A percentile compares a stretch with the other conserved stretches of the same genome.
Evolutionary conservation across 2,113 vertebrate genomes (phyloP).

Genomic region (Sclerurus mexicanus): DNA sequence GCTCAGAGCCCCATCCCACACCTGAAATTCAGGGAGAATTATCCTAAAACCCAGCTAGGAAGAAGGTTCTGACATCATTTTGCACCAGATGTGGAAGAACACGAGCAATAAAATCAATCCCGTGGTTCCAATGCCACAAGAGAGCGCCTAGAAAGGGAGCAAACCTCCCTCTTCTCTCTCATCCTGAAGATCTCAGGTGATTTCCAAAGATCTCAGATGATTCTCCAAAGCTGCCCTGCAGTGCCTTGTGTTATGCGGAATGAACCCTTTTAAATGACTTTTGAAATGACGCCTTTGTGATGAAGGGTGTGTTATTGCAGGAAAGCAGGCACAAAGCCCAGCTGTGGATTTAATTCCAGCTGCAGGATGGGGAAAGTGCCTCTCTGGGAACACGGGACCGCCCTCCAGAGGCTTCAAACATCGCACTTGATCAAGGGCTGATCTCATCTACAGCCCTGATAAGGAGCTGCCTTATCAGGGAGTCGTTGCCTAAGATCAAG

Average conservation of each 20-base stretch:
- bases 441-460: background rate
- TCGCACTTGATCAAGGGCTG: background rate
- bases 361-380: background rate
- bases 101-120: background rate
- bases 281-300: background rate
- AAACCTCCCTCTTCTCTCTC: background rate
- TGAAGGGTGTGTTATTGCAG: background rate
- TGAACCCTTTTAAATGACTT: background rate
- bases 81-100: background rate
- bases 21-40: background rate
- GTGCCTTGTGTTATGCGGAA: background rate
- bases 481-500: background rate
- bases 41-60: background rate
- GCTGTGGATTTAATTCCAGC: background rate
- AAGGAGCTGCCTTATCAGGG: background rate
- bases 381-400: background rate
- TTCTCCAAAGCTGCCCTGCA: background rate
- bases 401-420: background rate
- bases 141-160: background rate
- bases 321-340: background rate
- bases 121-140: background rate
- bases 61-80: background rate
- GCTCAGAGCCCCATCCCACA: background rate
- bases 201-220: background rate
- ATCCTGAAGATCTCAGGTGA: background rate